Evolutionary conservation across 2,113 vertebrate genomes (phyloP), one percentile per base, ranked within the genome.

Genomic region (Dryoscopus gambensis): DNA sequence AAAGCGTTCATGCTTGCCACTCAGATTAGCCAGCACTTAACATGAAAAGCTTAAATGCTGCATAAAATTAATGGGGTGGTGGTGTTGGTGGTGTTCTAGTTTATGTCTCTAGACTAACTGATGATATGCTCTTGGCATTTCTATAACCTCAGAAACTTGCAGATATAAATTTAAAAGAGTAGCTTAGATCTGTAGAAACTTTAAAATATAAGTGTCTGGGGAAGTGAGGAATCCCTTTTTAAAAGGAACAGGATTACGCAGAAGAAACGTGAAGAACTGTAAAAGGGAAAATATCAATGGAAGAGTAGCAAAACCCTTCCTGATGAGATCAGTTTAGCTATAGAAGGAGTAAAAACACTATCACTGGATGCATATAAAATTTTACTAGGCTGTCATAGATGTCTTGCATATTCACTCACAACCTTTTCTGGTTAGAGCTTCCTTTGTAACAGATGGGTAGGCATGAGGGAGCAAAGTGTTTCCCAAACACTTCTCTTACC

Each of bases 211-310:
- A 92, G 79, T 87, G 90, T 28, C 88, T 73, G 62, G 65, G 81
- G 65, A 90, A 88, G 86, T 8, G 53, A 92, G 40, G 83, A 94
- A 93, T 94, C 69, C 47, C 79, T 87, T 91, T 94, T 95, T 30
- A 86, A 90, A 92, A 93, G 52, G 57, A 79, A 67, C 25, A 21
- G 40, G 69, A 88, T 95, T 93, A 91, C 11, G 19, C 39, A 78
- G 74, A 93, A 97, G 78, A 89, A 89, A 93, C 1, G 5, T 46
- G 57, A 77, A 91, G 91, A 91, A 65, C 63, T 77, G 75, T 89
- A 82, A 93, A 91, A 94, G 17, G 9, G 44, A 88, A 90, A 86
- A 78, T 63, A 94, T 86, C 60, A 89, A 87, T 84, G 76, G 76
- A 90, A 93, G 28, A 37, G n/a, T 50, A 81, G 84, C 13, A 5